Base-by-base conservation (phyloP, 2,113 vertebrate species). In the Mustela lutreola region DNA sequence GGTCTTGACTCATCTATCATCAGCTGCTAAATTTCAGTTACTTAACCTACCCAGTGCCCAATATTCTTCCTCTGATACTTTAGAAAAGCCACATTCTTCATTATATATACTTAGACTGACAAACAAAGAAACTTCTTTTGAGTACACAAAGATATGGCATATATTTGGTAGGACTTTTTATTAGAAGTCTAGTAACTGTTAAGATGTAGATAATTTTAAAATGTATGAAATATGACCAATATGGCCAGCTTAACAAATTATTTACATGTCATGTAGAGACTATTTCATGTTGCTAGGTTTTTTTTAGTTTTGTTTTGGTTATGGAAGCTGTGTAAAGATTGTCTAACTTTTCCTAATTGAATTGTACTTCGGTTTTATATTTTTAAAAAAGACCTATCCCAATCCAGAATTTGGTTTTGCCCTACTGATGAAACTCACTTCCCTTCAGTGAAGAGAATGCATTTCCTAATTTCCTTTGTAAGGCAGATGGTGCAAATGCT, bases 341-440 rank as follows among this genome's bases (percentile, higher is more conserved):
- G 16, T 56, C 18, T 87, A 90, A 95, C 11, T 67, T 53, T 73
- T 82, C 50, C 22, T 83, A 63, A 45, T 48, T 16, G 31, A 95
- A 45, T 83, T 73, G 11, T 56, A 94, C 10, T 45, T 53, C 22
- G 79, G 33, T 91, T 94, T 83, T 42, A 18, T 75, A 63, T 28
- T 78, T 83, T 82, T 11, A 65, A 80, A 76, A 76, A 19, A 48
- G 24, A 12, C 7, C 26, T 85, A 76, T 96, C 84, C 19, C 21
- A 94, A 83, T n/a, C 39, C 26, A 94, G 45, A 81, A 28, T 84
- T 89, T 95, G 87, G 31, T 84, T 78, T 81, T 92, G 7, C 15
- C 21, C 26, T 89, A 87, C 0, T 91, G 62, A 92, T 67, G 76
- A 78, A 84, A 67, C 22, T 36, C 87, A 53, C 7, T n/a, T 22